A percentile compares a stretch with the other conserved stretches of the same genome.
phyloP scores from a whole-genome alignment of 2,888 invertebrate species.

The Orthosia gothica region DNA sequence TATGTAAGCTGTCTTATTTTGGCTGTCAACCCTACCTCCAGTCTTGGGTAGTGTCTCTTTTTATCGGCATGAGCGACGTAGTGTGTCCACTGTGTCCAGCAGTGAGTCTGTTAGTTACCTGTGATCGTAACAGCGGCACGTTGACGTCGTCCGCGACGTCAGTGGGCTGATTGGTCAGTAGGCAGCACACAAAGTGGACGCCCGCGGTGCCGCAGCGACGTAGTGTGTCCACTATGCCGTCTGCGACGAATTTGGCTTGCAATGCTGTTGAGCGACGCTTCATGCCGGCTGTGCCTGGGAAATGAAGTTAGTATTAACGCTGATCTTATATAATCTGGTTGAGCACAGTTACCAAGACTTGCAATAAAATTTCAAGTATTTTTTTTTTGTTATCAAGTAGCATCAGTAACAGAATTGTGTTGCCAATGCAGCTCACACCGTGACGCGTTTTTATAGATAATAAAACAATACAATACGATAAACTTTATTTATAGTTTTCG shows the following conservation, averaged over 20 bases:
- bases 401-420: too few relatives aligned
- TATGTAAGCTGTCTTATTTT: too few relatives aligned
- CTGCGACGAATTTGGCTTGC: constrained; percentile 94
- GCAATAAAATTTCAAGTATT: too few relatives aligned
- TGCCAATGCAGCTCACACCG: too few relatives aligned
- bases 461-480: too few relatives aligned
- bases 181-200: constrained; percentile 97
- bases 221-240: constrained; percentile 97
- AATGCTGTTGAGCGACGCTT: constrained; percentile 96
- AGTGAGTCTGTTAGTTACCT: constrained; percentile 89
- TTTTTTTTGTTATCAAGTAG: too few relatives aligned
- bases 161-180: constrained; percentile 93
- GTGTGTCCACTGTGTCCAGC: not conserved
- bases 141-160: constrained; percentile 92
- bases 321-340: too few relatives aligned
- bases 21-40: too few relatives aligned
- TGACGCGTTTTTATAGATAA: too few relatives aligned
- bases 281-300: constrained; percentile 92
- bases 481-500: too few relatives aligned
- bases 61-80: not conserved
- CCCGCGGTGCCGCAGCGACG: constrained; percentile 94
- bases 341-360: too few relatives aligned
- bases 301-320: not conserved
- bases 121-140: constrained; percentile 96
- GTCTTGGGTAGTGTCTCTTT: not conserved